A percentile compares a stretch with the other conserved stretches of the same genome.
phyloP scores from a whole-genome alignment of 2,797 vertebrate species.

The Sus cebifrons region DNA sequence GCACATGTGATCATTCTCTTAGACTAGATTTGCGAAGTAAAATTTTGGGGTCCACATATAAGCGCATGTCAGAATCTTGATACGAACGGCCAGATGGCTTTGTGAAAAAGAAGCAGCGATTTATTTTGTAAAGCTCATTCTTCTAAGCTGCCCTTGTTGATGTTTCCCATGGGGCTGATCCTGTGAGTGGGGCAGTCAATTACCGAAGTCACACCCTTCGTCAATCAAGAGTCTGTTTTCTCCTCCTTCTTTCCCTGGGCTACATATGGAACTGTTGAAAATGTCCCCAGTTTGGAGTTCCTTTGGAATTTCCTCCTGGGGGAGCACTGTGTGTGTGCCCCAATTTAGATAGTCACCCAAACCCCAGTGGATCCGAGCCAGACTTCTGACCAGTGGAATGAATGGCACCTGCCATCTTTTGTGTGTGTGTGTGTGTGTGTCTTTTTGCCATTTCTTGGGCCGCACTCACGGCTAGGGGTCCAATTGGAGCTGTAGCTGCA shows the following conservation, averaged over 20 bases:
- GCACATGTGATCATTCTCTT: slow-evolving; percentile 48
- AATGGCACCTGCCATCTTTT: neutral
- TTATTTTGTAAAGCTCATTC: slow-evolving; percentile 9
- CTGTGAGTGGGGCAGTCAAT: neutral
- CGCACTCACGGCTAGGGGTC: too few species aligned
- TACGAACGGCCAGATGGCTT: neutral
- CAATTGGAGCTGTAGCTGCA: too few species aligned
- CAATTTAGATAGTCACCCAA: neutral
- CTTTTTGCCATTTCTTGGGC: too few species aligned
- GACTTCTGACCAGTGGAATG: neutral
- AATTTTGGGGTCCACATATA: slow-evolving; percentile 38
- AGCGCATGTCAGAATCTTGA: slow-evolving; percentile 26
- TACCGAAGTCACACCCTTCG: neutral
- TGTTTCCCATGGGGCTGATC: neutral
- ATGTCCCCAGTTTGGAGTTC: neutral
- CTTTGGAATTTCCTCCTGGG: neutral
- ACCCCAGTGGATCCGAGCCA: neutral
- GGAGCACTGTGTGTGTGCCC: neutral
- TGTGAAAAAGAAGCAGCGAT: slow-evolving; percentile 17
- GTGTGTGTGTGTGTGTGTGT: too few species aligned
- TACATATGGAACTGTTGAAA: neutral
- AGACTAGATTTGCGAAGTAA: slow-evolving; percentile 44
- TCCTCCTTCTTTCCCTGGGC: neutral
- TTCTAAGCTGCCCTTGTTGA: neutral
- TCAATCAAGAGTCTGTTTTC: neutral